Evolutionary conservation across 2,888 invertebrate genomes (phyloP), one percentile per base, ranked within the genome.

Genomic region (Rapana venosa): DNA sequence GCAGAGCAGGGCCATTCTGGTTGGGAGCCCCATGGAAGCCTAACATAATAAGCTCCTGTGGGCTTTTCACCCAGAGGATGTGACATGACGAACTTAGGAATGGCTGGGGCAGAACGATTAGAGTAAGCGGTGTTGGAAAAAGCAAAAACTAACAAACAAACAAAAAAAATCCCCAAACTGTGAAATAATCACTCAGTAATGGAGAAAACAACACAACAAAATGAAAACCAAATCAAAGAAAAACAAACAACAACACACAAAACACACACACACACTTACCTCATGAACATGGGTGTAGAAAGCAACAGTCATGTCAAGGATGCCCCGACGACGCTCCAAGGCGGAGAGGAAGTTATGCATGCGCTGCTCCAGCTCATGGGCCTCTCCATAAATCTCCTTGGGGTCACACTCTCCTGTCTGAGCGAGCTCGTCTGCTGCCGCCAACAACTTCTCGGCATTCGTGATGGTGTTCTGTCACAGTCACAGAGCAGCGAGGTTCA

Each of bases 211-310:
- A 61, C 61, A 61, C 61, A 61, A 1, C 2, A 15, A 61, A 1
- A 61, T 2, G 61, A 15, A 61, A 20, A 61, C 4, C 1, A 20
- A 61, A 15, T 8, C 61, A 61, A 15, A 61, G 6, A 61, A 1
- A n/a, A 26, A 74, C 5, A 74, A 26, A 74, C 5, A 74, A 26
- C 26, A 26, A 74, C 4, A 26, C 13, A 6, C 13, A 74, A n/a
- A 13, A 74, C 74, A 5, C 74, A n/a, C 5, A 74, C n/a, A 79
- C 30, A 6, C 22, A n/a, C 87, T 93, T 90, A 96, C 96, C 97
- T 99, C 99, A 96, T 99, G 98, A 94, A 99, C 98, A 95, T 99
- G 99, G 11, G 98, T 98, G 96, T 99, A 99, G 96, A 99, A 98
- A 87, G 98, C 97, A 32, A 99, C 99, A 87, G 99, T 98, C 95